phyloP scores from a whole-genome alignment of 2,888 invertebrate species.

The Drosophila picticornis region DNA sequence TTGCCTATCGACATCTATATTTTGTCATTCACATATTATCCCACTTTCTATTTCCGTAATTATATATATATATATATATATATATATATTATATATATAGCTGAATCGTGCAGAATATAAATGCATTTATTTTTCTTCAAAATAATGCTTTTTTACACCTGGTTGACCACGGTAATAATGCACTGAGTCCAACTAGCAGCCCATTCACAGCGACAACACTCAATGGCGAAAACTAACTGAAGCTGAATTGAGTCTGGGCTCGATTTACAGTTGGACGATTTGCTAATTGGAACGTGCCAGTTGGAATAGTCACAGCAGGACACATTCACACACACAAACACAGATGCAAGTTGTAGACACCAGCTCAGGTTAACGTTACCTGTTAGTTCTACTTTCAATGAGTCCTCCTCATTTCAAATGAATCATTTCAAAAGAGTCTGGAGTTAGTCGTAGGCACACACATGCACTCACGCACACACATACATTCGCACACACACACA shows the following conservation, averaged over 20 bases:
- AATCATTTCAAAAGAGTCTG: slow-evolving; percentile 25
- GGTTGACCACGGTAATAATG: background rate
- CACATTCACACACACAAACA: background rate
- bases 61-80: too few relatives aligned
- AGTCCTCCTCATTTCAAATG: slow-evolving; percentile 31
- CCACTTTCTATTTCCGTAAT: too few relatives aligned
- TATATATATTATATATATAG: too few relatives aligned
- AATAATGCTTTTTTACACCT: background rate
- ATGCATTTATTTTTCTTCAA: background rate
- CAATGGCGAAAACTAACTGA: background rate
- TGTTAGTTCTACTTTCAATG: background rate
- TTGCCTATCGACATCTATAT: background rate
- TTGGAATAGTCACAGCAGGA: slow-evolving; percentile 6
- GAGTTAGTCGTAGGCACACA: slow-evolving; percentile 30
- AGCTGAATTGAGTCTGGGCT: background rate
- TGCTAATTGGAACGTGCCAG: slow-evolving; percentile 38
- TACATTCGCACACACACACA: slow-evolving; percentile 2
- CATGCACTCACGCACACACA: background rate
- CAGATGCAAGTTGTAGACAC: background rate
- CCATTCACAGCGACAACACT: slow-evolving; percentile 1
- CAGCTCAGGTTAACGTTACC: background rate
- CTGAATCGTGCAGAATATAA: too few relatives aligned
- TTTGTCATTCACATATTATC: background rate
- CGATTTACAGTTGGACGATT: slow-evolving; percentile 25
- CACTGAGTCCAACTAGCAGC: background rate